Evolutionary conservation across 2,113 vertebrate genomes (phyloP), one percentile per base, ranked within the genome.

Genomic region (Uria lomvia): DNA sequence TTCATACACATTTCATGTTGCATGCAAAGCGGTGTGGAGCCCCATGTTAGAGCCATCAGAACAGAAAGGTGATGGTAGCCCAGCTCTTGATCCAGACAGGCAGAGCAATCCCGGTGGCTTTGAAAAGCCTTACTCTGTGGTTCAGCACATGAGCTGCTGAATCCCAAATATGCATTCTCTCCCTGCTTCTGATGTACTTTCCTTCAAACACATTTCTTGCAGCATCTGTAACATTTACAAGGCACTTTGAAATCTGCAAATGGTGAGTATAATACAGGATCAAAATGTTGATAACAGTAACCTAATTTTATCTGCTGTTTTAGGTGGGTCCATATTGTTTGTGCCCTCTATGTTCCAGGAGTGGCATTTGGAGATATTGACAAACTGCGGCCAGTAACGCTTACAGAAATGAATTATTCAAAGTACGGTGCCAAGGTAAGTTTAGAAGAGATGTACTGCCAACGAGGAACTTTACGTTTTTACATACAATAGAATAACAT

Each of bases 381-480:
- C 96, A 99, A 99, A 93, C 98, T 99, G 70, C 98, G 99, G 70
- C 99, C 99, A 20, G 99, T 99, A 87, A 99, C 99, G 0, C 98
- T 99, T 67, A 99, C 99, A 29, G 99, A 99, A 98, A 99, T 99
- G 99, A 99, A 99, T 97, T 99, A 99, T 94, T 99, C 99, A 23
- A 99, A 99, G 89, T 99, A 99, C 1, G 99, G 99, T 55, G 99
- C 99, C 66, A 99, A 99, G 99, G 99, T 99, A 98, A 98, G 98
- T 96, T 84, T 65, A 76, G 68, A 73, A 91, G 20, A 67, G 34
- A 21, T 1, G 1, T n/a, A 15, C 20, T 82, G 27, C 38, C 17
- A 81, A 21, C 0, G 0, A 60, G 24, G 70, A 72, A n/a, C 43
- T 91, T 67, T 74, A 24, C 29, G 8, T 43, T 84, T 92, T 82